These are phyloP conservation scores for Salvelinus namaycush DNA, from an alignment of 2,113 vertebrate species.

Conservation along the genomic window DNA sequence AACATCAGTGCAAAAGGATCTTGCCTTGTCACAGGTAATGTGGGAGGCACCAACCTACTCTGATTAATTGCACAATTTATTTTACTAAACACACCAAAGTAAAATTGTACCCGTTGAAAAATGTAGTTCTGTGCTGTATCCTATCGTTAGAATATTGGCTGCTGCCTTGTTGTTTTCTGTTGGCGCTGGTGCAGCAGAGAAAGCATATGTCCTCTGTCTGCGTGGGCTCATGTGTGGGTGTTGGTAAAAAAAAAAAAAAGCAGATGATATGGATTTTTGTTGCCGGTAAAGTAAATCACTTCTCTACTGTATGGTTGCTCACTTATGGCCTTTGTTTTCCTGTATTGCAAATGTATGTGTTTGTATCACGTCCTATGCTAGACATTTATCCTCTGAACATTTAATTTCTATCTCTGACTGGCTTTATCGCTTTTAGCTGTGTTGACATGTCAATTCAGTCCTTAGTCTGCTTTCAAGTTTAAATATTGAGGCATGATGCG, in stretches of 20 bases:
- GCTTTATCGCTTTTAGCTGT: neutral
- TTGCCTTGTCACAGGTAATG: too few relatives aligned
- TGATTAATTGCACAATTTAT: too few relatives aligned
- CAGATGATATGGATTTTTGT: neutral
- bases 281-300: neutral
- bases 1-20: too few relatives aligned
- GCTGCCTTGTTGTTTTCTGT: neutral
- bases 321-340: neutral
- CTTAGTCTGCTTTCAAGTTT: neutral
- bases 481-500: neutral
- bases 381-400: neutral
- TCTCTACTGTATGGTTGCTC: neutral
- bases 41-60: too few relatives aligned
- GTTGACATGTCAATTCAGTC: neutral
- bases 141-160: neutral
- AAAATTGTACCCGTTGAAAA: neutral
- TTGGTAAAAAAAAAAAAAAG: neutral
- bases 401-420: neutral
- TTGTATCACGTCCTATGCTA: neutral
- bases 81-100: neutral
- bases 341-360: neutral
- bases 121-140: neutral
- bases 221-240: conserved; percentile 2
- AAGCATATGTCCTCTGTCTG: neutral
- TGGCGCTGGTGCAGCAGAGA: neutral